A percentile compares a stretch with the other conserved stretches of the same genome.
phyloP scores from a whole-genome alignment of 2,113 vertebrate genomes.

The human region GRCh38 chr9:27973001-27973500 shows the following conservation, averaged over 20 bases:
- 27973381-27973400: neutral
- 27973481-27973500: neutral
- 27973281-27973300: neutral
- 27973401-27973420: neutral
- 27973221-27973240: neutral
- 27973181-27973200: neutral
- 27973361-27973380: neutral
- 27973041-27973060: neutral
- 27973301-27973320: neutral
- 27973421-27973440: neutral
- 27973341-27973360: neutral
- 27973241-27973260: neutral
- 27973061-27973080: neutral
- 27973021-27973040: neutral
- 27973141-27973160: neutral
- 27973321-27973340: neutral
- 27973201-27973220: neutral
- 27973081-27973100: neutral
- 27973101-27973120: neutral
- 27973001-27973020: neutral
- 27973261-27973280: neutral
- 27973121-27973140: neutral
- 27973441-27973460: neutral
- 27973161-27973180: rapidly evolving
- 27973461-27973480: neutral